Percentiles rank a stretch among this genome's conserved stretches.
These are phyloP conservation scores for Nesoenas mayeri DNA, from an alignment of 2,113 vertebrate genomes.

Conservation along the genomic window DNA sequence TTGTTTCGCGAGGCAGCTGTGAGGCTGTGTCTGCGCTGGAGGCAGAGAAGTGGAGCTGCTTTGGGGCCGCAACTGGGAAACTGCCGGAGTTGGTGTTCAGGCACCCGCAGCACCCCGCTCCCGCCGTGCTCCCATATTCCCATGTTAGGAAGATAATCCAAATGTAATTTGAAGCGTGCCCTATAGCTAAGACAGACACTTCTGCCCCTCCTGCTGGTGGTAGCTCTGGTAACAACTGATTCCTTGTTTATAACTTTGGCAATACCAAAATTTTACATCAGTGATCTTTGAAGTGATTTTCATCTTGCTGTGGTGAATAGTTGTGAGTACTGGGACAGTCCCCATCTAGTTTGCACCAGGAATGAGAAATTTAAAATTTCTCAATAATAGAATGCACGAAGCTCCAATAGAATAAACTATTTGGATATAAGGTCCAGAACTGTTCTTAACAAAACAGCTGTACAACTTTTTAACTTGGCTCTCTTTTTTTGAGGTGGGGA, in stretches of 20 bases:
- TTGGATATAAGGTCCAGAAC: background rate
- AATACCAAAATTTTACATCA: background rate
- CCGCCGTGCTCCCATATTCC: constrained; percentile 16
- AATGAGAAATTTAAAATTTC: background rate
- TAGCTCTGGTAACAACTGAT: background rate
- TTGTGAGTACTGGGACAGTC: background rate
- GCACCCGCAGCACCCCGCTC: background rate
- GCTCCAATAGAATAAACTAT: background rate
- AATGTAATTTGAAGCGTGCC: constrained; percentile 30
- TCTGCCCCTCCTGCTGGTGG: constrained; percentile 29
- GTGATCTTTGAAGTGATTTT: background rate
- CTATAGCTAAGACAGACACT: background rate
- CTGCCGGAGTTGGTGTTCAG: background rate
- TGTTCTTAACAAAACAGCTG: background rate
- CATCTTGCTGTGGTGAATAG: background rate
- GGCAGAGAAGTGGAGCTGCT: background rate
- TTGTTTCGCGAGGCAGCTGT: background rate
- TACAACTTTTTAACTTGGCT: background rate
- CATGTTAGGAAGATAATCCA: constrained; percentile 57
- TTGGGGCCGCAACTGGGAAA: background rate
- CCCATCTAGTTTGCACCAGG: background rate
- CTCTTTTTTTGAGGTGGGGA: background rate
- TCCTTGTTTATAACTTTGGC: background rate
- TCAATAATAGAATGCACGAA: background rate
- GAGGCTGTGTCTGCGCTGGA: background rate